Conservation (phyloP, 2,113 vertebrate genomes). For the Trogon surrucura region DNA sequence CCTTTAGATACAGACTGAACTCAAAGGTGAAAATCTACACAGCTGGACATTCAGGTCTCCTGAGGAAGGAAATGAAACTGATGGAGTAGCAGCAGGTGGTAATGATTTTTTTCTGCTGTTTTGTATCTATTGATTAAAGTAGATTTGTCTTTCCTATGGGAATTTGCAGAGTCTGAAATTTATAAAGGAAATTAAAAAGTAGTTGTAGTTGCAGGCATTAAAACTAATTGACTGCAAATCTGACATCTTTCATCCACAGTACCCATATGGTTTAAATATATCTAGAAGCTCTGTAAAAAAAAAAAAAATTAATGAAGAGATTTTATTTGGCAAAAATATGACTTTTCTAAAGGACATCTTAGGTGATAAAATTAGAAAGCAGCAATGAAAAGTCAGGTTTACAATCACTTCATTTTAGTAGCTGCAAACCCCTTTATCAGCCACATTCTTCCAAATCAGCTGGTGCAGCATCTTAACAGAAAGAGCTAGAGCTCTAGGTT, state of each 20-base stretch:
- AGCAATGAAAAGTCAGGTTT: constrained; percentile 8
- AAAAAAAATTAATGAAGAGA: background rate
- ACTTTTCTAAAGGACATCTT: background rate
- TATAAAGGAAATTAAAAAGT: constrained; percentile 17
- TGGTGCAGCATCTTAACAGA: background rate
- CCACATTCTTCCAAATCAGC: background rate
- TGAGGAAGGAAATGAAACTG: background rate
- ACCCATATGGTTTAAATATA: background rate
- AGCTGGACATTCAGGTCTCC: background rate
- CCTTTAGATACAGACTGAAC: background rate
- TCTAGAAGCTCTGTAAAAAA: background rate
- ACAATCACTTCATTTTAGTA: background rate
- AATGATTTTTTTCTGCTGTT: background rate
- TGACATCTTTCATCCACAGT: background rate
- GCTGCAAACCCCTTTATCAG: background rate
- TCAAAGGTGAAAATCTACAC: background rate
- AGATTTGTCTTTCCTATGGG: background rate
- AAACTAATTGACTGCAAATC: constrained; percentile 12
- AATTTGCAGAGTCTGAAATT: constrained; percentile 5
- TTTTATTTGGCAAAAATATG: background rate
- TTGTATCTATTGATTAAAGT: constrained; percentile 20
- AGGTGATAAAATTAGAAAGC: background rate
- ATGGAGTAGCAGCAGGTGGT: background rate
- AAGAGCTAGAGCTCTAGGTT: background rate
- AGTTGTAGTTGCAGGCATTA: background rate